phyloP scores from a whole-genome alignment of 1,140 invertebrate genomes.

The Carcinoscorpius rotundicauda region DNA sequence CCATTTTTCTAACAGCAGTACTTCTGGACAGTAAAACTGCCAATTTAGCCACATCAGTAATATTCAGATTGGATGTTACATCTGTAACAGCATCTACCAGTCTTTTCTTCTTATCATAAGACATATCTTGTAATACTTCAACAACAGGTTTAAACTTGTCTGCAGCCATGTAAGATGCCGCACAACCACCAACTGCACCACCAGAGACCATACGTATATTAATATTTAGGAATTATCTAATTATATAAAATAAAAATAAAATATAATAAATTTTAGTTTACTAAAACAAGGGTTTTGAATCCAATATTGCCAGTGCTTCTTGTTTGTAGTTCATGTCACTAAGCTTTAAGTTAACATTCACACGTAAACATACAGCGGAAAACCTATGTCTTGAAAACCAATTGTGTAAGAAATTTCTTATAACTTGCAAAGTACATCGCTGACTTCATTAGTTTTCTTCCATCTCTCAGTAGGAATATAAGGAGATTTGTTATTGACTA shows the following conservation, averaged over 20 bases:
- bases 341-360: too few relatives aligned
- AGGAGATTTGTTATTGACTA: background rate
- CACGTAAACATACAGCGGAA: too few relatives aligned
- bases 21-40: slow-evolving; percentile 17
- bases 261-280: too few relatives aligned
- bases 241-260: too few relatives aligned
- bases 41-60: slow-evolving; percentile 19
- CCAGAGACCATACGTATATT: too few relatives aligned
- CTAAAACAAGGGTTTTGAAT: too few relatives aligned
- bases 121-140: slow-evolving; percentile 19
- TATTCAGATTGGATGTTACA: slow-evolving; percentile 16
- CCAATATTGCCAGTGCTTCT: too few relatives aligned
- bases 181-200: slow-evolving; percentile 19
- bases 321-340: too few relatives aligned
- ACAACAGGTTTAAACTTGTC: slow-evolving; percentile 20
- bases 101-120: slow-evolving; percentile 9
- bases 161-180: slow-evolving; percentile 10
- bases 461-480: too few relatives aligned
- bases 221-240: too few relatives aligned
- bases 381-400: too few relatives aligned
- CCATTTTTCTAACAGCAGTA: slow-evolving; percentile 10
- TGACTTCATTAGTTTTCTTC: slow-evolving; percentile 1
- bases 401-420: slow-evolving; percentile 2
- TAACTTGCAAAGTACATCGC: background rate
- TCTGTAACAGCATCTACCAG: slow-evolving; percentile 13